Percentiles rank a stretch among this genome's conserved stretches.
Evolutionary conservation across 2,113 vertebrate species (phyloP).

Genomic region (Mustela nigripes): DNA sequence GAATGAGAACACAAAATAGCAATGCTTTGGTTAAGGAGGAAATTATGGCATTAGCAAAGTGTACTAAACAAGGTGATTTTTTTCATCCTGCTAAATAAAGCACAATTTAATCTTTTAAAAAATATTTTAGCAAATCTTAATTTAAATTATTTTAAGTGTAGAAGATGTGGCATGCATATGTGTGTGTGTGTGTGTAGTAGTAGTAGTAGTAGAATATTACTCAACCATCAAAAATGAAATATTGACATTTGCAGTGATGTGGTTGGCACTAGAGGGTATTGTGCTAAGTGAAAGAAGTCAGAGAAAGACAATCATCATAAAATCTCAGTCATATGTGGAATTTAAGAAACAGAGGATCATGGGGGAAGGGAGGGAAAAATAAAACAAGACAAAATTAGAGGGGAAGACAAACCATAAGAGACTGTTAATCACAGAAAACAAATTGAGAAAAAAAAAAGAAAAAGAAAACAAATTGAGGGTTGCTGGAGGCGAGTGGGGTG

Average conservation of each 20-base stretch:
- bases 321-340: no score
- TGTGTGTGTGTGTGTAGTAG: no score
- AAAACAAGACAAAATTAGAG: no score
- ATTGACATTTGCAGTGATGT: neutral
- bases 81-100: neutral
- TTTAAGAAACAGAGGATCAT: no score
- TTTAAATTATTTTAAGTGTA: constrained; percentile 13
- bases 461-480: neutral
- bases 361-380: no score
- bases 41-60: neutral
- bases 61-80: neutral
- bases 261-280: neutral
- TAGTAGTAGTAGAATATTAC: neutral
- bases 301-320: no score
- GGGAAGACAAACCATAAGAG: no score
- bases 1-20: neutral
- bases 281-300: no score
- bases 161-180: neutral
- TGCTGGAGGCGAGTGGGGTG: neutral
- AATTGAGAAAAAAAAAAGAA: neutral
- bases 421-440: no score
- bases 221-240: neutral
- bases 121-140: constrained; percentile 26
- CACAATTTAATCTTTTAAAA: neutral
- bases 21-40: constrained; percentile 4